Base-by-base conservation (phyloP, 1,140 invertebrate genomes). In the Drosophila bocqueti region DNA sequence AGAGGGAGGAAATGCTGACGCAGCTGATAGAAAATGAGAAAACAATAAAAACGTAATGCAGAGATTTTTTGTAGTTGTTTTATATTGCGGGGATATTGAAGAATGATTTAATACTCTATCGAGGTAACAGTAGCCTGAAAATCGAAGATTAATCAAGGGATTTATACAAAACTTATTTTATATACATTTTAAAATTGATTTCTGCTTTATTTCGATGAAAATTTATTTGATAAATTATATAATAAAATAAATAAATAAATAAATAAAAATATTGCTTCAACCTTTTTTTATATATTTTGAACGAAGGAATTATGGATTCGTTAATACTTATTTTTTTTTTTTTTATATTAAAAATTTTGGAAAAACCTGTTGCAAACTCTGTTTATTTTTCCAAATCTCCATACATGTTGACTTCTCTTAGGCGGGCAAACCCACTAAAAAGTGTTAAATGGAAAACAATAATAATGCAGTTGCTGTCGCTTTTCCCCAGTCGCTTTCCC, bases 371-470 rank as follows among this genome's bases (percentile, higher is more conserved):
- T 5, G 10, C 49, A 52, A 52, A 1, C 26, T 52, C 5, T 52
- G 10, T 26, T n/a, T 24, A 38, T 24, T 16, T 10, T 26, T 7
- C 21, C 9, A 26, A 4, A 0, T 24, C 10, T 6, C 13, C 4
- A 60, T 38, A 43, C 21, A 31, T 49, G 47, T 46, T 40, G 36
- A 59, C 54, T 65, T 54, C 43, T 64, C 61, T 55, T 18, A 49
- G 46, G 50, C 43, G 31, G 21, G 1, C 21, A 21, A 7, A 24
- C 7, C 34, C n/a, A 61, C 62, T 64, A 71, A 89, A 87, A 83
- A 79, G 73, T 73, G 77, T 83, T 79, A 73, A 90, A 75, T 89
- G 49, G 69, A 79, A 84, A 89, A 87, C 81, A 87, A 84, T 89
- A 87, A 84, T 72, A 79, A 65, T 78, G 76, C 76, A 79, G 67